These are phyloP conservation scores for Acanthisitta chloris DNA, from an alignment of 2,113 vertebrate species.

Conservation along the genomic window DNA sequence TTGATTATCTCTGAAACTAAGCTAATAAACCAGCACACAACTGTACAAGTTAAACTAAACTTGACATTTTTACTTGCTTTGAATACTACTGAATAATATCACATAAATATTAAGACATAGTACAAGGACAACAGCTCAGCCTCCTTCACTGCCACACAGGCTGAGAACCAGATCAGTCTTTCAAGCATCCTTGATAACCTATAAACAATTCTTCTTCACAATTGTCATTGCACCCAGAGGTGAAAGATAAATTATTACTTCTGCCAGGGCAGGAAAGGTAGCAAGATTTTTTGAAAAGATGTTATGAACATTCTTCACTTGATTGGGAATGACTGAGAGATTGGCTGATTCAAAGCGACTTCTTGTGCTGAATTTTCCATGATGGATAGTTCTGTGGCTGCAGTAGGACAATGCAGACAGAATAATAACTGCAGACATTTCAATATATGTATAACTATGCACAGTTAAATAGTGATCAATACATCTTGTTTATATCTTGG, in stretches of 20 bases:
- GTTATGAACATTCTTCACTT: conserved; percentile 34
- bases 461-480: background rate
- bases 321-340: conserved; percentile 50
- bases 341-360: conserved; percentile 12
- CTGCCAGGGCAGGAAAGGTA: background rate
- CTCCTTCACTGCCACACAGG: background rate
- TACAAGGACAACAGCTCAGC: background rate
- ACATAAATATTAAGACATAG: background rate
- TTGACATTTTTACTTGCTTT: background rate
- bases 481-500: conserved; percentile 1
- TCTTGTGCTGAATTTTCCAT: conserved; percentile 32
- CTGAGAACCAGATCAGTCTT: conserved; percentile 15
- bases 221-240: conserved; percentile 32
- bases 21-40: background rate
- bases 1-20: background rate
- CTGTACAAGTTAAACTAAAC: background rate
- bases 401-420: background rate
- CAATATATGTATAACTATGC: background rate
- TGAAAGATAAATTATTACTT: conserved; percentile 52
- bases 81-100: background rate
- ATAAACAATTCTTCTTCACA: conserved; percentile 25
- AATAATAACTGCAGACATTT: conserved; percentile 21
- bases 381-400: conserved; percentile 21
- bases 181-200: conserved; percentile 19
- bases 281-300: conserved; percentile 12